These are phyloP conservation scores for Leucophenga montana DNA, from an alignment of 2,888 invertebrate genomes.

Conservation along the genomic window DNA sequence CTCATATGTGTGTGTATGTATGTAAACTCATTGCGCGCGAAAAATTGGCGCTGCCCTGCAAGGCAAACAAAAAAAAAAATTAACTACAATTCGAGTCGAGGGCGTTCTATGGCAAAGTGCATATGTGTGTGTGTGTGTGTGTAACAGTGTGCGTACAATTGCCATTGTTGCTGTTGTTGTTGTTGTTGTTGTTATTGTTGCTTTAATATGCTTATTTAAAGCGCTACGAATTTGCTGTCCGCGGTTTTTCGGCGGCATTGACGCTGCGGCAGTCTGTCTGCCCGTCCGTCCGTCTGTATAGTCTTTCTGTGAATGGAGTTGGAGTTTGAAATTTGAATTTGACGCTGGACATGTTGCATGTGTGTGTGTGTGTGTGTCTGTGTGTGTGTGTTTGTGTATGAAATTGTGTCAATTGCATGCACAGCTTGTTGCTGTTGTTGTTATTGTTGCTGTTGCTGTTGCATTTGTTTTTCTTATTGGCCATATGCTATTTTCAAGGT, in stretches of 20 bases:
- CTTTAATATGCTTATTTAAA: not conserved
- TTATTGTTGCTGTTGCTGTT: conserved; percentile 13
- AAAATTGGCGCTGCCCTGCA: too few relatives aligned
- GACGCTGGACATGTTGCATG: not conserved
- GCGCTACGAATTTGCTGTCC: not conserved
- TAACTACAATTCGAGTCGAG: not conserved
- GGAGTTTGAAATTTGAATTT: not conserved
- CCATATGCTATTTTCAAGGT: not conserved
- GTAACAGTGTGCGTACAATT: not conserved
- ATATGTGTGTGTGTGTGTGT: conserved; percentile 3
- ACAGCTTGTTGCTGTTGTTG: conserved; percentile 5
- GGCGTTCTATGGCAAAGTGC: not conserved
- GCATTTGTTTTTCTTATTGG: too few relatives aligned
- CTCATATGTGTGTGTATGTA: too few relatives aligned
- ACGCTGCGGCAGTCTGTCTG: conserved; percentile 6
- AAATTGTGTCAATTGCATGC: conserved; percentile 41
- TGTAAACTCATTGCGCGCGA: too few relatives aligned
- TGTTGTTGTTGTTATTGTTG: not conserved
- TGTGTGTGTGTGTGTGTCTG: not conserved
- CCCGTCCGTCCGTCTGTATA: conserved; percentile 8
- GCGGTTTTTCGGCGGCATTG: not conserved
- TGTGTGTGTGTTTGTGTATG: not conserved
- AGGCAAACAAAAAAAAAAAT: not conserved
- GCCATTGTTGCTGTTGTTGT: not conserved
- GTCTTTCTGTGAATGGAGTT: too few relatives aligned